These are phyloP conservation scores for Diadophis punctatus DNA, from an alignment of 2,113 vertebrate genomes.

Conservation along the genomic window DNA sequence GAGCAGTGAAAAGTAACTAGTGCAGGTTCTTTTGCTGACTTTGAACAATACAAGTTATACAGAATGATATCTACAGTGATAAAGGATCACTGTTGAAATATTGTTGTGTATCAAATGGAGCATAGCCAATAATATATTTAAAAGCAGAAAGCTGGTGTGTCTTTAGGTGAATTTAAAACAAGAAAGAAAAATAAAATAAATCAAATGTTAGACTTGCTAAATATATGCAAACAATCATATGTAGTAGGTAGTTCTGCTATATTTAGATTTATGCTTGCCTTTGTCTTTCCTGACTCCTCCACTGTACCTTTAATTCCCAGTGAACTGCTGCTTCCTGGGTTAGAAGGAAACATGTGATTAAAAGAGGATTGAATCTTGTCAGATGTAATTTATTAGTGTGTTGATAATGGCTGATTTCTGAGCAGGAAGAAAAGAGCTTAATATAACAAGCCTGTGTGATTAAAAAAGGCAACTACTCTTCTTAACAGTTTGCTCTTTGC, in stretches of 20 bases:
- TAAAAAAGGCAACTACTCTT: conserved; percentile 65
- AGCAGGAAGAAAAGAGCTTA: conserved; percentile 65
- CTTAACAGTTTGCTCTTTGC: conserved; percentile 80
- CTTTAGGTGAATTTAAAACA: conserved; percentile 51
- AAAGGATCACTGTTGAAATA: background rate
- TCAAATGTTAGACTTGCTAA: conserved; percentile 63
- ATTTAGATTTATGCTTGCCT: conserved; percentile 68
- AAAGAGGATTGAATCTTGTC: conserved; percentile 56
- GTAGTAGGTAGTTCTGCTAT: conserved; percentile 63
- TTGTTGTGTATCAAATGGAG: background rate
- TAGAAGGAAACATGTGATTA: conserved; percentile 59
- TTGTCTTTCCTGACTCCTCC: conserved; percentile 43
- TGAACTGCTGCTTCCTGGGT: conserved; percentile 44
- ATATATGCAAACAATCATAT: conserved; percentile 57
- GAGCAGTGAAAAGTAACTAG: conserved; percentile 3
- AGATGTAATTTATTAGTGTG: conserved; percentile 61
- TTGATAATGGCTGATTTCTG: conserved; percentile 59
- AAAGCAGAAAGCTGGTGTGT: conserved; percentile 59
- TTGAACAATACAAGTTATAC: background rate
- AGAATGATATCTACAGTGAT: background rate
- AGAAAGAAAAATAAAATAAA: background rate
- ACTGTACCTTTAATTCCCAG: conserved; percentile 40
- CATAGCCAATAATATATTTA: conserved; percentile 10
- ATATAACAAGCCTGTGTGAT: conserved; percentile 47
- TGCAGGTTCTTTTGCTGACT: conserved; percentile 18